A percentile compares a stretch with the other conserved stretches of the same genome.
Evolutionary conservation across 2,888 invertebrate species (phyloP).

Genomic region (Metellina segmentata): DNA sequence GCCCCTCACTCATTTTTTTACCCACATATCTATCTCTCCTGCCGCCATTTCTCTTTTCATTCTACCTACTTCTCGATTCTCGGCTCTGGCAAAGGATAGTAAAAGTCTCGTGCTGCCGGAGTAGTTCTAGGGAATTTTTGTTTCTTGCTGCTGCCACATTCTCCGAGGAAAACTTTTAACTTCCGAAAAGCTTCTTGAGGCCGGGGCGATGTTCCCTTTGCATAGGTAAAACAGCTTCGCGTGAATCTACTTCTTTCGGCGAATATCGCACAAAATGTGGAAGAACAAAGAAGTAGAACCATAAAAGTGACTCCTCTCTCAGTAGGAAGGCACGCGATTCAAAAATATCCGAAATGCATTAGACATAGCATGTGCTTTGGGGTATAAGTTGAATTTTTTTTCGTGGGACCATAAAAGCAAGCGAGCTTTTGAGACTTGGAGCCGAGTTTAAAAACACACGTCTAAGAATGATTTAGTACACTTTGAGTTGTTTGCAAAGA

Average conservation of each 20-base stretch:
- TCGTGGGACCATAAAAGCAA: background rate
- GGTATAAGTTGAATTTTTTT: background rate
- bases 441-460: background rate
- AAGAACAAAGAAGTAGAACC: background rate
- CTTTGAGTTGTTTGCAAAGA: background rate
- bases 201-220: background rate
- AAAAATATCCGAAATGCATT: background rate
- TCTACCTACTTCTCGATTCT: background rate
- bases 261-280: background rate
- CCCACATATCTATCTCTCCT: background rate
- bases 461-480: background rate
- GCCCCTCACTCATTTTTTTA: no score
- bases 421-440: background rate
- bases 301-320: background rate
- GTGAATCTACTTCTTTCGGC: background rate
- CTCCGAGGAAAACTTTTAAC: background rate
- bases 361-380: background rate
- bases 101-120: conserved; percentile 11
- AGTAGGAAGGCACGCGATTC: background rate
- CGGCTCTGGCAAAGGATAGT: conserved; percentile 13
- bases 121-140: background rate
- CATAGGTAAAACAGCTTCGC: background rate
- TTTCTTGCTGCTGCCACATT: background rate
- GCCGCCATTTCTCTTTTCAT: background rate
- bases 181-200: background rate